Conservation (phyloP, 1,140 invertebrate species). For the Helicoverpa zea region DNA sequence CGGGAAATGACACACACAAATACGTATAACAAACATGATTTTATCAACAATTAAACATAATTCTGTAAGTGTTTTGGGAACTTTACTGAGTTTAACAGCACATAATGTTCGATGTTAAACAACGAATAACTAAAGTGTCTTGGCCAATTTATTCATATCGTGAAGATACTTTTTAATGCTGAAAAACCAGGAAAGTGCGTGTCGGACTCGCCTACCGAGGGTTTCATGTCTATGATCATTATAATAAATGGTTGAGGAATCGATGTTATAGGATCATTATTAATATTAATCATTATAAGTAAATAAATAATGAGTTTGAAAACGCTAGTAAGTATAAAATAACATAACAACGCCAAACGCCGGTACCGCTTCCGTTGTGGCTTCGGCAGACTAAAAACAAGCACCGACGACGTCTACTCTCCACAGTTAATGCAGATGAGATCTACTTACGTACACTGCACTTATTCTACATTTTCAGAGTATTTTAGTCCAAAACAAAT, state of each 20-base stretch:
- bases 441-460: slow-evolving; percentile 21
- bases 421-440: slow-evolving; percentile 25
- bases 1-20: slow-evolving; percentile 23
- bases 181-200: too few species aligned
- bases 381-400: slow-evolving; percentile 25
- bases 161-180: too few species aligned
- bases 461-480: slow-evolving; percentile 6
- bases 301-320: too few species aligned
- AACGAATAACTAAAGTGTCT: too few species aligned
- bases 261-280: neutral
- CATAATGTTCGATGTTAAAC: too few species aligned
- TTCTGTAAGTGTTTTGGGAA: slow-evolving; percentile 12
- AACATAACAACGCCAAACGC: slow-evolving; percentile 24
- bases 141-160: too few species aligned
- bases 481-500: slow-evolving; percentile 19
- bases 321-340: slow-evolving; percentile 7
- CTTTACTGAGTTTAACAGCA: neutral
- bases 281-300: too few species aligned
- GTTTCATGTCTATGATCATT: too few species aligned
- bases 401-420: slow-evolving; percentile 2
- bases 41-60: slow-evolving; percentile 32
- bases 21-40: slow-evolving; percentile 11
- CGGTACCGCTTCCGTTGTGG: slow-evolving; percentile 1
- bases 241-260: neutral
- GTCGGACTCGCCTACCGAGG: too few species aligned